Evolutionary conservation across 2,797 vertebrate genomes (phyloP).

Genomic region (Denticeps clupeoides): DNA sequence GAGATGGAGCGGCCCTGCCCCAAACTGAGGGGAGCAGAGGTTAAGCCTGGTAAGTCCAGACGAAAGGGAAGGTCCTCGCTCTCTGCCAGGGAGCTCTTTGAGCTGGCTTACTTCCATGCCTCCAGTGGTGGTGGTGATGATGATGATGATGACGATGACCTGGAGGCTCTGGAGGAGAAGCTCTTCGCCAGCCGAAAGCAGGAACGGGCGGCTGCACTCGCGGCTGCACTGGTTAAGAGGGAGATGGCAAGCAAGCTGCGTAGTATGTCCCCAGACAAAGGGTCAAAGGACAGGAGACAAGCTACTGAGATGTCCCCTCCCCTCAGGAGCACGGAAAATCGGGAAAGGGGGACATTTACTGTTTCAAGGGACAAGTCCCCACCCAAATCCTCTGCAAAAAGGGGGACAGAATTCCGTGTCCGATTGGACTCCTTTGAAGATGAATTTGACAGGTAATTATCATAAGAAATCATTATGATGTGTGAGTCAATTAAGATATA

Average conservation of each 20-base stretch:
- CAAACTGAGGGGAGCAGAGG: conserved; percentile 32
- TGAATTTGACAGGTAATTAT: conserved; percentile 69
- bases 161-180: conserved; percentile 65
- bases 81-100: conserved; percentile 71
- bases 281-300: conserved; percentile 69
- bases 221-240: conserved; percentile 59
- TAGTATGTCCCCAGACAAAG: conserved; percentile 70
- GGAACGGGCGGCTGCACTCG: conserved; percentile 56
- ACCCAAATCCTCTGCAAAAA: conserved; percentile 64
- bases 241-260: conserved; percentile 57
- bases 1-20: conserved; percentile 24
- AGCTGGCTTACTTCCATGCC: conserved; percentile 55
- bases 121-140: conserved; percentile 38
- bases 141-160: conserved; percentile 43
- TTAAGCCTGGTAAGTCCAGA: conserved; percentile 63
- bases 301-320: conserved; percentile 64
- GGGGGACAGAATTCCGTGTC: conserved; percentile 75
- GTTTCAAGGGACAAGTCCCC: conserved; percentile 64
- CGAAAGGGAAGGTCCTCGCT: conserved; percentile 63
- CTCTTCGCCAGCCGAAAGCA: conserved; percentile 69
- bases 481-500: too few relatives aligned
- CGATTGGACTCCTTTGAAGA: conserved; percentile 86
- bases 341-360: conserved; percentile 60
- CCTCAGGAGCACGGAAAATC: conserved; percentile 68
- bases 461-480: background rate